Evolutionary conservation across 1,140 invertebrate genomes (phyloP), one percentile per base, ranked within the genome.

Genomic region (Neodiprion pinetum): DNA sequence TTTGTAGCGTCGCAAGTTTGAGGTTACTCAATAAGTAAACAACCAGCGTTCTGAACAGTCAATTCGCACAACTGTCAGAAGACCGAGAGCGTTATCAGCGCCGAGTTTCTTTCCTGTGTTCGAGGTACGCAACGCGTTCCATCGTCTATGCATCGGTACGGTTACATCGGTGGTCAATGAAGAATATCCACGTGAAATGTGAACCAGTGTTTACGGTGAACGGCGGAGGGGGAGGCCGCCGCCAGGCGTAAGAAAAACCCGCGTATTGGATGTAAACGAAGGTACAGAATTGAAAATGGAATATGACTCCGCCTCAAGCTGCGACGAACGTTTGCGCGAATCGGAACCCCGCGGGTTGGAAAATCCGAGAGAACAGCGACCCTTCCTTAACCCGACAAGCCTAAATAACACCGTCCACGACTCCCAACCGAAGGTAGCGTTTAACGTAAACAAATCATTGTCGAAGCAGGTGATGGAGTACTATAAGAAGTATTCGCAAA

Each of bases 381-480:
- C 14, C n/a, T 21, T 14, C 10, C 12, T 14, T 11, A 69, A n/a
- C 10, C 69, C 75, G 72, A 73, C 71, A 66, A 47, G 67, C 48
- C 10, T 12, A 67, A 9, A 72, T 65, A 1, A 11, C 67, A 0
- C 71, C 78, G 9, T 21, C 72, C 76, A 5, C 50, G n/a, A 67
- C 72, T 0, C 70, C 0, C 78, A 49, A 48, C 47, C 48, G 1
- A 71, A 71, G 40, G 53, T 67, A 21, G n/a, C 40, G n/a, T 47
- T 66, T n/a, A 65, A 72, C 5, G 74, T 79, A 7, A 79, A 76
- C 72, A 83, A 76, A 74, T 82, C 80, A 4, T 79, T 87, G 1
- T 87, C 86, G 1, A 75, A 85, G 0, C 85, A 87, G 81, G 87
- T 88, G 21, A 88, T 84, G 82, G 83, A 86, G 72, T 85, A 85